phyloP scores from a whole-genome alignment of 1,140 invertebrate species.

The Tetraneura akinire region DNA sequence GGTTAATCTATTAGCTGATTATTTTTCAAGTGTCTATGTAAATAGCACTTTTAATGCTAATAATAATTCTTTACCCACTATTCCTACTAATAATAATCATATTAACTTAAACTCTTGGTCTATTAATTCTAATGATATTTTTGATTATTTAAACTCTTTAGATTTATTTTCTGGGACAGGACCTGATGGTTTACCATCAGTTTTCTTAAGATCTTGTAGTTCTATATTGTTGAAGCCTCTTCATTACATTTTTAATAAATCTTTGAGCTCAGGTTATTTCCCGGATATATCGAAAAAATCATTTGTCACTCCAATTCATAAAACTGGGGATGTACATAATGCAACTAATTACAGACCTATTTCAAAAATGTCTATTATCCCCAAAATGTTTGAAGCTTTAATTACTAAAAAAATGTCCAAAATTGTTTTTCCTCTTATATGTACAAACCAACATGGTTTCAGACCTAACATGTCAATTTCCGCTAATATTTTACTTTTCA shows the following conservation, averaged over 20 bases:
- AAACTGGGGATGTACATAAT: not conserved
- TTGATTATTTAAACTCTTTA: not conserved
- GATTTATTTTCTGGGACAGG: not conserved
- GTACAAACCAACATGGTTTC: slow-evolving; percentile 23
- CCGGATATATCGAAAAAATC: slow-evolving; percentile 25
- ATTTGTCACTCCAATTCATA: not conserved
- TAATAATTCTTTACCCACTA: not conserved
- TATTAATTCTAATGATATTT: not conserved
- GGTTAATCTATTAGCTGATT: not conserved
- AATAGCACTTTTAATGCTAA: not conserved
- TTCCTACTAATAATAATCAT: not conserved
- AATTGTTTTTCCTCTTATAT: not conserved
- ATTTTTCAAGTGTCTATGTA: not conserved
- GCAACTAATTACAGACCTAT: slow-evolving; percentile 6
- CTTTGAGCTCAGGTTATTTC: not conserved
- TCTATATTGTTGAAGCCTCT: not conserved
- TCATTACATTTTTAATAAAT: not conserved
- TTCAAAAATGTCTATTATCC: slow-evolving; percentile 3
- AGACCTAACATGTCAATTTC: slow-evolving; percentile 8
- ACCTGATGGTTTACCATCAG: too few relatives aligned
- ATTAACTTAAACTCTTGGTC: not conserved
- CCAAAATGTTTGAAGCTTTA: slow-evolving; percentile 2
- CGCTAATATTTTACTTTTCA: not conserved
- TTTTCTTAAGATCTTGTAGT: not conserved
- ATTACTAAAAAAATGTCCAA: not conserved